Conservation (phyloP, 2,113 vertebrate genomes). For the Odocoileus virginianus region DNA sequence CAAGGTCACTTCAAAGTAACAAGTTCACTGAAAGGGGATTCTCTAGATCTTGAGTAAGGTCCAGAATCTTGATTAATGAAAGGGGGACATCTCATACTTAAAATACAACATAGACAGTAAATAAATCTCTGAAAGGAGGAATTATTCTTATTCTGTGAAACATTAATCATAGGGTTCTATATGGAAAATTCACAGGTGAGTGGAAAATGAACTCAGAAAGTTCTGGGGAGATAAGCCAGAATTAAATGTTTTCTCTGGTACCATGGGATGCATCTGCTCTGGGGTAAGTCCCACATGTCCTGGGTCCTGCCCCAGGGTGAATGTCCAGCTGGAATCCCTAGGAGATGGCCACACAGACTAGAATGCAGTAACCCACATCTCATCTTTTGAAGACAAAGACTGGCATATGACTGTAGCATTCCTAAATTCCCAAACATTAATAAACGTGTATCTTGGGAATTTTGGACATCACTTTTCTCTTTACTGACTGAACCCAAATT, state of each 20-base stretch:
- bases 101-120: neutral
- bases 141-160: neutral
- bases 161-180: neutral
- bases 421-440: neutral
- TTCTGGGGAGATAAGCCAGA: neutral
- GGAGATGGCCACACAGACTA: neutral
- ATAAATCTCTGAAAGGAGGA: neutral
- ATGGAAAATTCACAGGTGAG: neutral
- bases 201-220: neutral
- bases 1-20: neutral
- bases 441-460: neutral
- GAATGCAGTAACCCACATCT: neutral
- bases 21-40: neutral
- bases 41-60: neutral
- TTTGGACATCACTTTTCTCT: neutral
- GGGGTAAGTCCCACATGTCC: neutral
- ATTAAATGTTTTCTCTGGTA: neutral
- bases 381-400: neutral
- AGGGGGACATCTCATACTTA: neutral
- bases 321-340: neutral
- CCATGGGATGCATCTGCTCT: neutral
- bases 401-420: neutral
- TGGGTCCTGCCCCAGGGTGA: neutral
- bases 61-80: neutral
- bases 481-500: neutral